Evolutionary conservation across 2,797 vertebrate genomes (phyloP), one percentile per base, ranked within the genome.

Genomic region (Sebastolobus alascanus): DNA sequence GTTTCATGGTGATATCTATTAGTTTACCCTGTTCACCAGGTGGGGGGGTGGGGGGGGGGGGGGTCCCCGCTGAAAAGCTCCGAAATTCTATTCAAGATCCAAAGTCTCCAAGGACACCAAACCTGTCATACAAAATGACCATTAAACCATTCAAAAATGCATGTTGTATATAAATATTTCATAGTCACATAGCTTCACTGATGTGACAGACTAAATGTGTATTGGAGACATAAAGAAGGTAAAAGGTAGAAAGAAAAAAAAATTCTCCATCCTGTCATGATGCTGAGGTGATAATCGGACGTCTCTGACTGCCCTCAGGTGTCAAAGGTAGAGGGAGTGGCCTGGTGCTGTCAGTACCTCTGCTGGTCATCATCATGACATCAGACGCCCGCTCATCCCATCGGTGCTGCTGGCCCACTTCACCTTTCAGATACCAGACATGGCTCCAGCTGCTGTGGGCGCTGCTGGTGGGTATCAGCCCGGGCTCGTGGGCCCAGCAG

Each of bases 321-420:
- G 84, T 74, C 87, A 79, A 73, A 91, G 87, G 91, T 95, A 94
- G 89, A 94, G 86, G 88, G 77, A 90, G 92, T 84, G 89, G 90
- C 91, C 87, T 68, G 89, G 87, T 90, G 88, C 90, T 89, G 75
- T 93, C 86, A 85, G 88, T 89, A 68, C 86, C 83, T 91, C 84
- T 89, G 82, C 83, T 85, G 89, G 84, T 86, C 91, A 73, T 91
- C 89, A 91, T 79, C 83, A 96, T 96, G 95, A 92, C 87, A 87
- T 86, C 91, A 84, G 85, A 87, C 80, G 80, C 31, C 69, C 27
- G 29, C 79, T 83, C 83, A n/a, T 84, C 84, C 56, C 77, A 75
- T 77, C 86, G 55, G 60, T 79, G 81, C 79, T 83, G 75, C 85
- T 74, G 84, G 84, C 70, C 75, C 20, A 5, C 37, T 56, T 35